These are phyloP conservation scores for Tetragonula carbonaria DNA, from an alignment of 2,888 invertebrate genomes.

Conservation along the genomic window DNA sequence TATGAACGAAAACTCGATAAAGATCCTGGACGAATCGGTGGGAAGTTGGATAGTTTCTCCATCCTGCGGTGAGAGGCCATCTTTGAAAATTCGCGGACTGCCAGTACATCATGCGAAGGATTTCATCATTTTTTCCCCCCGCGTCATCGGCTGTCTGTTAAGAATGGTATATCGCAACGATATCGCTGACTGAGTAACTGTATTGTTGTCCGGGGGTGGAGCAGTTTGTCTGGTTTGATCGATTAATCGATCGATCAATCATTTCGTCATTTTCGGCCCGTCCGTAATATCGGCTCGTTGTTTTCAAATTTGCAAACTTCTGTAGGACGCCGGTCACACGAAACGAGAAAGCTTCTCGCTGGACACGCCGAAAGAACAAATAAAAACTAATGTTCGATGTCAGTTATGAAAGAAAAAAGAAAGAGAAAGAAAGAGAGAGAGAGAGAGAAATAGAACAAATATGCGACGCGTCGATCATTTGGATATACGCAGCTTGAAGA, in stretches of 20 bases:
- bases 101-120: constrained; percentile 27
- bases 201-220: constrained; percentile 35
- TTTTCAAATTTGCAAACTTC: constrained; percentile 37
- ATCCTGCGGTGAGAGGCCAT: background rate
- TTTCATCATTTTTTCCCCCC: constrained; percentile 42
- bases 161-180: constrained; percentile 44
- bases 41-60: background rate
- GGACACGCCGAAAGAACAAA: background rate
- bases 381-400: constrained; percentile 9
- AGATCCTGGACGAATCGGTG: background rate
- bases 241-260: constrained; percentile 67
- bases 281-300: constrained; percentile 33
- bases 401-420: background rate
- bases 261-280: constrained; percentile 41
- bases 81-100: constrained; percentile 11
- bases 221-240: constrained; percentile 47
- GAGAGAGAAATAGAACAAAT: too few species aligned
- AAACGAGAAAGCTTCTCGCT: background rate
- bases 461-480: too few species aligned
- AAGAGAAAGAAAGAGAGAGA: too few species aligned
- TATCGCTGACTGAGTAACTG: constrained; percentile 50
- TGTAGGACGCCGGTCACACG: background rate
- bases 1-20: constrained; percentile 15
- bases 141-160: constrained; percentile 49
- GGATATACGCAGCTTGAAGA: too few species aligned